Evolutionary conservation across 2,888 invertebrate genomes (phyloP).

Genomic region (Portevinia maculata): DNA sequence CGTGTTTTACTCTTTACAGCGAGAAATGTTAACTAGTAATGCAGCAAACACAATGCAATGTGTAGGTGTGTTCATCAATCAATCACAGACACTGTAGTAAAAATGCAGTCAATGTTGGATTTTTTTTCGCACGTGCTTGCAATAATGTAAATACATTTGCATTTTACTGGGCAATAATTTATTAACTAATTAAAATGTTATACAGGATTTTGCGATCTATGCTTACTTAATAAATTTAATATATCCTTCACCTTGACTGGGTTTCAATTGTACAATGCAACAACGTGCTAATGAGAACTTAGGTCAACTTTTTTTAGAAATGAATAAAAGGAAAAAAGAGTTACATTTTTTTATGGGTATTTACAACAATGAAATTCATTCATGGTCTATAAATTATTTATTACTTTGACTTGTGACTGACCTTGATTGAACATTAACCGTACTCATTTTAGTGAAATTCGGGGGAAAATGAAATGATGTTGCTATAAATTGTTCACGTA

Average conservation of each 20-base stretch:
- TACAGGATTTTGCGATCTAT: neutral
- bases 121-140: neutral
- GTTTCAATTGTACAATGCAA: neutral
- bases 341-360: neutral
- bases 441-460: neutral
- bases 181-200: neutral
- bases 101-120: neutral
- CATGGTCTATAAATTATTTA: constrained; percentile 1
- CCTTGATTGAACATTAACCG: neutral
- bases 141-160: neutral
- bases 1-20: neutral
- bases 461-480: neutral
- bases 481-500: too few species aligned
- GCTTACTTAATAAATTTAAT: neutral
- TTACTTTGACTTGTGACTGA: constrained; percentile 13
- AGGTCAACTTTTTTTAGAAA: neutral
- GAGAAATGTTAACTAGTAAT: neutral
- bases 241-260: neutral
- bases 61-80: constrained; percentile 2
- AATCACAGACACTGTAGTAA: neutral
- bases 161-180: neutral
- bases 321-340: neutral
- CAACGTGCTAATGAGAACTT: neutral
- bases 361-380: neutral
- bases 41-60: neutral